Percentiles rank a stretch among this genome's conserved stretches.
Conservation (phyloP, 2,113 vertebrate species). For the Tauraco erythrolophus region DNA sequence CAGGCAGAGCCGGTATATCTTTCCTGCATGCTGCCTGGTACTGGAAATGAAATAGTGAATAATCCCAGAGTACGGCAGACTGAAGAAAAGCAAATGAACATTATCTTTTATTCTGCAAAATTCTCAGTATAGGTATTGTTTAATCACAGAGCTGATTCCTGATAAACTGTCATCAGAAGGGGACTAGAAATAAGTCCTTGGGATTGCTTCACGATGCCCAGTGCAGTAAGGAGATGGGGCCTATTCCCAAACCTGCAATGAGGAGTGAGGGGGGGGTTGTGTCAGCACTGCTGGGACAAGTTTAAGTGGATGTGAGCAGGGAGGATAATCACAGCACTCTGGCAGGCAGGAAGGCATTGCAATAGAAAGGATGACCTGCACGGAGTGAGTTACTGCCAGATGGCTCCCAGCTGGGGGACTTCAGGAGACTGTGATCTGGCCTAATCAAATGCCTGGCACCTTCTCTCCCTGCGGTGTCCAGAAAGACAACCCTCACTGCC, state of each 20-base stretch:
- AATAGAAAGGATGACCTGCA: not conserved
- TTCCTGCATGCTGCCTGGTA: not conserved
- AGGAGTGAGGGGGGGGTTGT: not conserved
- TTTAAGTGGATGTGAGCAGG: not conserved
- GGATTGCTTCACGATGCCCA: not conserved
- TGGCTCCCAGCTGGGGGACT: conserved; percentile 38
- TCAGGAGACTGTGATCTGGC: conserved; percentile 28
- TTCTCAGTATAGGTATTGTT: not conserved
- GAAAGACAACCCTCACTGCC: not conserved
- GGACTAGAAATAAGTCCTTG: not conserved
- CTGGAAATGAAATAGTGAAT: not conserved
- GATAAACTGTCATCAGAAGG: not conserved
- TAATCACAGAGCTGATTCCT: not conserved
- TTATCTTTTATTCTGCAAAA: not conserved
- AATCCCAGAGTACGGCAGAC: not conserved
- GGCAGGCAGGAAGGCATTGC: not conserved
- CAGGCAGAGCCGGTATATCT: not conserved
- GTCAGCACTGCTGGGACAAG: not conserved
- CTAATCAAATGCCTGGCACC: conserved; percentile 53
- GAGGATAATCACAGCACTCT: conserved; percentile 12
- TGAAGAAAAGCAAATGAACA: not conserved
- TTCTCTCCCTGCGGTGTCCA: conserved; percentile 8
- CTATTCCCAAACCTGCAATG: not conserved
- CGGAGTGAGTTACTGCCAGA: conserved; percentile 17
- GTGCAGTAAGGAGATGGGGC: not conserved